phyloP scores from a whole-genome alignment of 2,797 vertebrate genomes.

The Saguinus oedipus region DNA sequence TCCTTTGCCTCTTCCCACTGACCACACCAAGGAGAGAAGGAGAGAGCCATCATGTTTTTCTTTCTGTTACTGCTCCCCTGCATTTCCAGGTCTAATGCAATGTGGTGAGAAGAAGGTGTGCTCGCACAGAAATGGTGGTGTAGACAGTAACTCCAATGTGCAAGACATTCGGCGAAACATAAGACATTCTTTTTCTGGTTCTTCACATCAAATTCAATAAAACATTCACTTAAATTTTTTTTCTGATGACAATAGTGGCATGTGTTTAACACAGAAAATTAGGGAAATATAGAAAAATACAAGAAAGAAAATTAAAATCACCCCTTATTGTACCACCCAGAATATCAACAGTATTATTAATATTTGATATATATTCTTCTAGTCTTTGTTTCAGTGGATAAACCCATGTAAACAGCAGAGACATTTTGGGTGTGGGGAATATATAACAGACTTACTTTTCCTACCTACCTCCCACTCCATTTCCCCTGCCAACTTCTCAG shows the following conservation, averaged over 20 bases:
- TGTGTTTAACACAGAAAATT: slow-evolving; percentile 8
- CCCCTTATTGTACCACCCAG: background rate
- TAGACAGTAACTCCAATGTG: background rate
- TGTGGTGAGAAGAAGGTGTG: background rate
- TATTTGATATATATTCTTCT: background rate
- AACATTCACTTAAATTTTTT: background rate
- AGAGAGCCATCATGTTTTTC: background rate
- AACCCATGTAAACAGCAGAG: background rate
- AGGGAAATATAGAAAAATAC: background rate
- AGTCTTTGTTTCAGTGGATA: background rate
- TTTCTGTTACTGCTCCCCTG: background rate
- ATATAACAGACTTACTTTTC: background rate
- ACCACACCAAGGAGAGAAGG: background rate
- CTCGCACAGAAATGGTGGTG: background rate
- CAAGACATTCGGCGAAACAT: background rate
- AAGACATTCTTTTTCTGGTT: background rate
- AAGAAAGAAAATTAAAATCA: slow-evolving; percentile 8
- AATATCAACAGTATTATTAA: background rate
- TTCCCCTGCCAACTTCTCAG: background rate
- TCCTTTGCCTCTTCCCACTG: background rate
- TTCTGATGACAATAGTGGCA: background rate
- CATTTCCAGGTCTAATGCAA: background rate
- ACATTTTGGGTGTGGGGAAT: background rate
- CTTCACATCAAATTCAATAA: background rate
- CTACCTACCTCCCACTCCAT: background rate